A percentile compares a stretch with the other conserved stretches of the same genome.
Conservation (phyloP, 92 coral and sea anemone species). For the Desmophyllum pertusum region DNA sequence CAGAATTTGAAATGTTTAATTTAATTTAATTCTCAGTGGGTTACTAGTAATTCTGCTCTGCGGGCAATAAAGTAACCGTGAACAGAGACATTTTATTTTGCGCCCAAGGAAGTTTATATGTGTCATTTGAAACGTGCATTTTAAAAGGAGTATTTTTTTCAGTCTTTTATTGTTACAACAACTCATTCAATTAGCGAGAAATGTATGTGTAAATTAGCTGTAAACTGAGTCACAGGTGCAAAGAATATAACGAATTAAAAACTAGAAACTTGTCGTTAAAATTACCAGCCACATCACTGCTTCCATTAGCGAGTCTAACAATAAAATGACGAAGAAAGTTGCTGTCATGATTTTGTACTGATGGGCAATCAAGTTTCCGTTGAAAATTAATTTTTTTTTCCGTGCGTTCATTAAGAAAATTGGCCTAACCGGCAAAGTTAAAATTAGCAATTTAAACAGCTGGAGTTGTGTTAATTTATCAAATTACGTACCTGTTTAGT, state of each 20-base stretch:
- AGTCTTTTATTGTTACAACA: background rate
- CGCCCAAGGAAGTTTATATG: background rate
- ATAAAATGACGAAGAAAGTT: background rate
- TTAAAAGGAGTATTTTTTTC: background rate
- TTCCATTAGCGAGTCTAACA: background rate
- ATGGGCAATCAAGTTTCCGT: background rate
- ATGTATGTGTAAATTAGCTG: background rate
- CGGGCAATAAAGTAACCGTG: background rate
- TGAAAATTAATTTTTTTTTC: background rate
- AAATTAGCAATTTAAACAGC: background rate
- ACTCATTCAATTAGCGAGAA: background rate
- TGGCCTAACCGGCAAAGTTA: background rate
- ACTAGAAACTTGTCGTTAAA: background rate
- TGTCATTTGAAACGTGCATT: background rate
- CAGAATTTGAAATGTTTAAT: background rate
- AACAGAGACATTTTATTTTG: background rate
- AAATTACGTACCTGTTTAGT: background rate
- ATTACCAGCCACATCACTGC: background rate
- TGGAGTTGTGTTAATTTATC: background rate
- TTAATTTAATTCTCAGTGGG: background rate
- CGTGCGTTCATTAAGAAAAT: background rate
- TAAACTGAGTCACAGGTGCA: background rate
- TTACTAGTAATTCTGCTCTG: background rate
- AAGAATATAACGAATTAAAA: background rate
- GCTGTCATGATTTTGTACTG: background rate